phyloP scores from a whole-genome alignment of 2,113 vertebrate species.

The Gobio gobio region DNA sequence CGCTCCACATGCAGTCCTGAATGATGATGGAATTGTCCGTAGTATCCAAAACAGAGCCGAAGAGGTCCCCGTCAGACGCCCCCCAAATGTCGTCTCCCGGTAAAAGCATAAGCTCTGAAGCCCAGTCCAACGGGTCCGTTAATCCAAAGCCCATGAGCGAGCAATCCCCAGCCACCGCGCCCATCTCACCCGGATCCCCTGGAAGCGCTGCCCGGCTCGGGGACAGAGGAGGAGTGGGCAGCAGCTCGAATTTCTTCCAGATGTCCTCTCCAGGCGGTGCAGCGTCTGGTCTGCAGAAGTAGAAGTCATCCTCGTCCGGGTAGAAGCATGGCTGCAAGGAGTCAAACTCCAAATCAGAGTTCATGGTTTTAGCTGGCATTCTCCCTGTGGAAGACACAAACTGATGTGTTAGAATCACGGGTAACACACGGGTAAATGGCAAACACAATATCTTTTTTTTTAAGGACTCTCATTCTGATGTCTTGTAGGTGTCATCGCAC shows the following conservation, averaged over 20 bases:
- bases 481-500: background rate
- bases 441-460: background rate
- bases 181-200: constrained; percentile 81
- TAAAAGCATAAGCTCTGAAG: constrained; percentile 89
- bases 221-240: constrained; percentile 95
- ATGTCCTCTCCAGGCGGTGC: constrained; percentile 98
- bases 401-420: constrained; percentile 43
- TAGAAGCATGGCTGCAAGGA: constrained; percentile 97
- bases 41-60: constrained; percentile 81
- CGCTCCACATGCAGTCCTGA: constrained; percentile 99
- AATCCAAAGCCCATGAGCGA: constrained; percentile 76
- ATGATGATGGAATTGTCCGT: constrained; percentile 91
- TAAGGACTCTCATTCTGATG: background rate
- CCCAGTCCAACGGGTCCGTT: constrained; percentile 88
- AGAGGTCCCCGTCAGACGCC: constrained; percentile 80
- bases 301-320: constrained; percentile 98
- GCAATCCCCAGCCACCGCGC: constrained; percentile 66
- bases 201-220: constrained; percentile 90
- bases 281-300: constrained; percentile 92
- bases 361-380: constrained; percentile 95
- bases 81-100: constrained; percentile 85
- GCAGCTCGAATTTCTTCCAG: constrained; percentile 99
- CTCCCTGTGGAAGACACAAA: constrained; percentile 66
- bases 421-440: background rate
- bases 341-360: constrained; percentile 96